Evolutionary conservation across 2,888 invertebrate genomes (phyloP).

Genomic region (Spodoptera picta): DNA sequence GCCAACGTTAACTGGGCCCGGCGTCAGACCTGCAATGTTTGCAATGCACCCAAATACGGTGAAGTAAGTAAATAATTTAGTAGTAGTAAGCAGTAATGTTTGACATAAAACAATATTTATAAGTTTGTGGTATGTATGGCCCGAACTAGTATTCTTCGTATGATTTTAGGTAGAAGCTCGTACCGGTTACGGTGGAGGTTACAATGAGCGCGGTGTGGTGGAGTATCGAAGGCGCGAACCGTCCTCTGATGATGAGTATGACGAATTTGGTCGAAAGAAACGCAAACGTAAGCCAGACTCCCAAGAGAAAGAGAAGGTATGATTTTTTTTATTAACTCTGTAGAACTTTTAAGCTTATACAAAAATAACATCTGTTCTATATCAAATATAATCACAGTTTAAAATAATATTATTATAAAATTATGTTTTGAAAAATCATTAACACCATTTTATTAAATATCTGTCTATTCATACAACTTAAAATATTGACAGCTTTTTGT

Average conservation of each 20-base stretch:
- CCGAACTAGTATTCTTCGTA: conserved; percentile 5
- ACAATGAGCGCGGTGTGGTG: conserved; percentile 98
- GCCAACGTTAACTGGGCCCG: conserved; percentile 99
- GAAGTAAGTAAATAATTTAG: conserved; percentile 90
- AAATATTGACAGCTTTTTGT: conserved; percentile 52
- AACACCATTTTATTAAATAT: conserved; percentile 46
- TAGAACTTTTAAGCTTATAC: conserved; percentile 36
- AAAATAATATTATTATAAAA: conserved; percentile 1
- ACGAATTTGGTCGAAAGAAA: conserved; percentile 94
- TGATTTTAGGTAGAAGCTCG: conserved; percentile 90
- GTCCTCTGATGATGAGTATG: conserved; percentile 98
- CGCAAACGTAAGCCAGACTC: conserved; percentile 82
- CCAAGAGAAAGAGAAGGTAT: conserved; percentile 64
- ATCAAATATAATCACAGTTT: conserved; percentile 20
- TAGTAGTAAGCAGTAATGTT: not conserved
- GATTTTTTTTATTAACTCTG: conserved; percentile 1
- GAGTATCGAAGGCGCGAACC: conserved; percentile 97
- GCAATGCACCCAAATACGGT: conserved; percentile 99
- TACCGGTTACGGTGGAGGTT: conserved; percentile 95
- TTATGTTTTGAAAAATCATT: conserved; percentile 31
- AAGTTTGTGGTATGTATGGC: not conserved
- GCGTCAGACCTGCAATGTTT: conserved; percentile 98
- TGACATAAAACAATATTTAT: too few species aligned
- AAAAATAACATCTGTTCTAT: conserved; percentile 50
- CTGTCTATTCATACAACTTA: conserved; percentile 45